Base-by-base conservation (phyloP, 2,888 invertebrate species). In the Chironomus riparius region DNA sequence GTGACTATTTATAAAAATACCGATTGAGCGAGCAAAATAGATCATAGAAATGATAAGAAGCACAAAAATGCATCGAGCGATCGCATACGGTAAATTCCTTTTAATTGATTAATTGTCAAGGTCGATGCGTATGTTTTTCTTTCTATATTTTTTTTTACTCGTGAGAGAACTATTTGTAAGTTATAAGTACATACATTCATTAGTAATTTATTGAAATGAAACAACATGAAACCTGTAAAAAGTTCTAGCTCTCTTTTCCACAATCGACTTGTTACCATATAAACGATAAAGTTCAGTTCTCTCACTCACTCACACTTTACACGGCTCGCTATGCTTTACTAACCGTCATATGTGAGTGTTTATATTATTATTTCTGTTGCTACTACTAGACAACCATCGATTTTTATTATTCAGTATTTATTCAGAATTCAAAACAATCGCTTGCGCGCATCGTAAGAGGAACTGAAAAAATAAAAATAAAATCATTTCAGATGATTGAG, bases 391-490 rank as follows among this genome's bases (percentile, higher is more conserved):
- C 56, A 56, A 15, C 56, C 56, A 56, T 56, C 56, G 56, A 56
- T 56, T 56, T 56, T 15, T 56, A 56, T 18, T 65, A 38, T 47
- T 74, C 48, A 74, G 74, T 74, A 15, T 74, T 47, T 18, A 24
- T 62, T 74, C 10, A 48, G 15, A 62, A 48, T 68, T 74, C 74
- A 74, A 65, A 74, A 68, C 68, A 74, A 48, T 47, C 74, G 38
- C 10, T 38, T 38, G 68, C 38, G 5, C 62, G 62, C 72, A 24
- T 56, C 12, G 18, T 1, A 21, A 48, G 13, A 38, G 38, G 38
- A 38, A 28, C 1, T n/a, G n/a, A n/a, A n/a, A n/a, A 28, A 4
- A 28, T 28, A 28, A 5, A 12, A 62, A 21, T 4, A 62, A 15
- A 47, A 21, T 70, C 24, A 38, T 48, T n/a, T 18, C 13, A 70